Base-by-base conservation (phyloP, 2,888 invertebrate genomes). In the Pheosia gnoma region DNA sequence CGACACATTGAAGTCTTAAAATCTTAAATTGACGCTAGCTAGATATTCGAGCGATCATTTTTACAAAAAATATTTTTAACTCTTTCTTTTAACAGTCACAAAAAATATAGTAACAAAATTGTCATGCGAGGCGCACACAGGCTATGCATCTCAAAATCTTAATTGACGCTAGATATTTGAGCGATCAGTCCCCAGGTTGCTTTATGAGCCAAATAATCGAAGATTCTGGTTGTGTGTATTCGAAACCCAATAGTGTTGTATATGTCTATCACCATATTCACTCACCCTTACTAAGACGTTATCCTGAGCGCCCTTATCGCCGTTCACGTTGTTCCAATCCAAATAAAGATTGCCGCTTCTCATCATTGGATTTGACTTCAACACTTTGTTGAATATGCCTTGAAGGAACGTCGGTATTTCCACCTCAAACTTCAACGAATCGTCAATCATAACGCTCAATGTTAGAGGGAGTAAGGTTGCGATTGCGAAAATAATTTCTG, bases 401-500 rank as follows among this genome's bases (percentile, higher is more conserved):
- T 38, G 53, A 3, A 54, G 36, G 53, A 54, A 54, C 11, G 37
- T 6, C 11, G 53, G 38, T 11, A 54, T 11, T 38, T 54, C 37
- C 10, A 54, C 1, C 38, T 54, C 53, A 2, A 54, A 5, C 38
- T 3, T 11, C 37, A 38, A 0, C 57, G 3, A 9, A 53, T 4
- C 11, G 52, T 37, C 52, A 0, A 0, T 59, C 57, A 4, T 61
- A 47, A 39, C 62, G 52, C 25, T 38, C 4, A 38, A 9, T n/a
- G 55, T 53, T 7, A 62, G 0, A 11, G 55, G 52, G 25, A 57
- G 47, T 25, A 61, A 54, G 41, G 58, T 53, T 0, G 59, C 51
- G 3, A 67, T 0, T 7, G 36, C 25, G n/a, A 58, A 54, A 5
- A 65, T 4, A 8, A 54, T 55, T 1, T 25, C 70, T 71, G 61